Evolutionary conservation across 2,797 vertebrate genomes (phyloP).

Genomic region (Ctenopoma multispine): DNA sequence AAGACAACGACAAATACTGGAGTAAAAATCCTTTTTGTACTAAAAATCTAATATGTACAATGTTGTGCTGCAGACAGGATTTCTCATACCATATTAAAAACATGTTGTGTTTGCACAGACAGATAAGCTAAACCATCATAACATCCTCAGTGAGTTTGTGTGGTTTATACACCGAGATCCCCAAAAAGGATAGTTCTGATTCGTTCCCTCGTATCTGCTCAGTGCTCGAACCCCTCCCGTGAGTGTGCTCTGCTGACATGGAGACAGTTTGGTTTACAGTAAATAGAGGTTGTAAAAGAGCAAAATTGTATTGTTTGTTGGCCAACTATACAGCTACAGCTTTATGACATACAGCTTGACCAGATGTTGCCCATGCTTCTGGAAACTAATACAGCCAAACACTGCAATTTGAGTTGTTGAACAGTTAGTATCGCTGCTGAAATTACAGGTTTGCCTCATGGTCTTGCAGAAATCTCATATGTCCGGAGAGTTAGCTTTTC

Average conservation of each 20-base stretch:
- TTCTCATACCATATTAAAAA: background rate
- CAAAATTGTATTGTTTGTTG: slow-evolving; percentile 49
- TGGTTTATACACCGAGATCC: slow-evolving; percentile 16
- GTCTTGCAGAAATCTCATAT: slow-evolving; percentile 28
- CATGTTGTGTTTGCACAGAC: background rate
- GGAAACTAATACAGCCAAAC: slow-evolving; percentile 14
- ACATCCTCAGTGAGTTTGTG: background rate
- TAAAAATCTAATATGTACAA: too few relatives aligned
- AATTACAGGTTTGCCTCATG: slow-evolving; percentile 41
- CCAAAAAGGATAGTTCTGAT: slow-evolving; percentile 28
- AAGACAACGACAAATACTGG: background rate
- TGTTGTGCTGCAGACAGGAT: background rate
- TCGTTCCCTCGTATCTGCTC: slow-evolving; percentile 48
- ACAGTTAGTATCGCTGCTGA: slow-evolving; percentile 25
- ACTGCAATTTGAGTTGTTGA: slow-evolving; percentile 37
- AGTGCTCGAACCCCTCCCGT: slow-evolving; percentile 33
- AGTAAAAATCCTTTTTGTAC: too few relatives aligned
- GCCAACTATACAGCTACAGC: slow-evolving; percentile 31
- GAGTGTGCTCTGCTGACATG: slow-evolving; percentile 37
- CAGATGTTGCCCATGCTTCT: slow-evolving; percentile 19
- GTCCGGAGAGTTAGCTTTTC: slow-evolving; percentile 33
- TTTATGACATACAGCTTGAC: slow-evolving; percentile 33
- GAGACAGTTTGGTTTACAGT: slow-evolving; percentile 39
- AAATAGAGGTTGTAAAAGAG: slow-evolving; percentile 50
- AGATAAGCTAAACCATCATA: background rate